Conservation (phyloP, 1,140 invertebrate species). For the Drosophila fuyamai region DNA sequence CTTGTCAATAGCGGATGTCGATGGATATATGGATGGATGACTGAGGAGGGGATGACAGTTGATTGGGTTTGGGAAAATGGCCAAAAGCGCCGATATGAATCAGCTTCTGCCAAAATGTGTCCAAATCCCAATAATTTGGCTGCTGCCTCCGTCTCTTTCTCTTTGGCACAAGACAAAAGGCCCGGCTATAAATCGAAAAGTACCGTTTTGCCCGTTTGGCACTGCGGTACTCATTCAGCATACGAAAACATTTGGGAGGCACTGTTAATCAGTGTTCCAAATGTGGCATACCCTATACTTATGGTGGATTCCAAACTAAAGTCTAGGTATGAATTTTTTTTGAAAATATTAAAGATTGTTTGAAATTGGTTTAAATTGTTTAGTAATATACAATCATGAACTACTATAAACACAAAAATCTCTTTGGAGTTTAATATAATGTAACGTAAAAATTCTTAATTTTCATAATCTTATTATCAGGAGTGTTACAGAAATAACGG, state of each 20-base stretch:
- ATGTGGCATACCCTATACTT: constrained; percentile 10
- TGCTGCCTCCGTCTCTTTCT: constrained; percentile 6
- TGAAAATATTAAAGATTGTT: no score
- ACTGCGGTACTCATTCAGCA: constrained; percentile 49
- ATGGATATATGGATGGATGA: constrained; percentile 18
- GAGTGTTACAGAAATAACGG: no score
- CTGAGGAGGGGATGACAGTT: constrained; percentile 12
- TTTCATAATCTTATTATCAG: no score
- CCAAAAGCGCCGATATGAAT: constrained; percentile 69
- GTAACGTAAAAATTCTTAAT: no score
- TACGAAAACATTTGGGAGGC: constrained; percentile 43
- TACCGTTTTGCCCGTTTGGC: constrained; percentile 67
- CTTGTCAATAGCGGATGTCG: constrained; percentile 40
- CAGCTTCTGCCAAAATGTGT: constrained; percentile 68
- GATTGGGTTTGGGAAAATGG: constrained; percentile 43
- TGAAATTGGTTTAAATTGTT: no score
- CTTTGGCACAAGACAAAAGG: constrained; percentile 43
- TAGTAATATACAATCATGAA: no score
- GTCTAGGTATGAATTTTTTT: no score
- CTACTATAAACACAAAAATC: no score
- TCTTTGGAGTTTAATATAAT: no score
- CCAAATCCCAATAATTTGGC: constrained; percentile 55
- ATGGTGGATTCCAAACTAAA: not conserved
- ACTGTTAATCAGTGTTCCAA: not conserved
- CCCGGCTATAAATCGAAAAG: constrained; percentile 76